Percentiles rank a stretch among this genome's conserved stretches.
Conservation (phyloP, 1,140 invertebrate species). For the Caenorhabditis tropicalis region DNA sequence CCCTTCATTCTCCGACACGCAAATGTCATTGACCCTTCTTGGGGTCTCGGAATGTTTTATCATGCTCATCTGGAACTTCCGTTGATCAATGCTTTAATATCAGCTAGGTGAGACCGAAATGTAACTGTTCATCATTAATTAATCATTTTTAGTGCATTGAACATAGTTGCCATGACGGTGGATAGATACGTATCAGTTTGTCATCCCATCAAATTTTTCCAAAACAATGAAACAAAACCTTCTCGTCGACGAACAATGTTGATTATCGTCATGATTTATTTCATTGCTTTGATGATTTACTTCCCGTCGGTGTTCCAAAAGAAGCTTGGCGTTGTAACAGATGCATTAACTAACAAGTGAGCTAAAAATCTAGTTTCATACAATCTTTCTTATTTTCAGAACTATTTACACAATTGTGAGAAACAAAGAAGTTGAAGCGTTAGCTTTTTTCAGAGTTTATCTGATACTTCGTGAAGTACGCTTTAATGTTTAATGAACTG, state of each 20-base stretch:
- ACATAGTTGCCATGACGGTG: conserved; percentile 68
- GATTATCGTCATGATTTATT: conserved; percentile 59
- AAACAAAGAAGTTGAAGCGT: neutral
- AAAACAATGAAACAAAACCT: conserved; percentile 56
- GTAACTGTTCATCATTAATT: neutral
- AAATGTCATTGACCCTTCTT: conserved; percentile 55
- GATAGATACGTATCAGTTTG: conserved; percentile 65
- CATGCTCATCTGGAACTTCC: conserved; percentile 68
- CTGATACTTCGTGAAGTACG: neutral
- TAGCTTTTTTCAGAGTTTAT: neutral
- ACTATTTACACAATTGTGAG: neutral
- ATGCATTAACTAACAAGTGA: conserved; percentile 41
- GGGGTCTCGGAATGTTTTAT: conserved; percentile 63
- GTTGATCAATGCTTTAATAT: conserved; percentile 64
- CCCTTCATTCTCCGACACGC: conserved; percentile 65
- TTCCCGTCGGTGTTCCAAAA: conserved; percentile 63
- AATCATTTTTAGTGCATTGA: conserved; percentile 58
- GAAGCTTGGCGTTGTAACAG: conserved; percentile 25
- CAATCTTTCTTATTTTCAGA: neutral
- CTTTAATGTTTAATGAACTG: neutral
- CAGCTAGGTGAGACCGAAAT: conserved; percentile 59
- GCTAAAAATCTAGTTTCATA: conserved; percentile 41
- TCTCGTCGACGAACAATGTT: conserved; percentile 47
- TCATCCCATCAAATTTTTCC: conserved; percentile 64
- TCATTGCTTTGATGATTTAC: conserved; percentile 61